phyloP scores from a whole-genome alignment of 2,113 vertebrate species.

The Varanus salvator region DNA sequence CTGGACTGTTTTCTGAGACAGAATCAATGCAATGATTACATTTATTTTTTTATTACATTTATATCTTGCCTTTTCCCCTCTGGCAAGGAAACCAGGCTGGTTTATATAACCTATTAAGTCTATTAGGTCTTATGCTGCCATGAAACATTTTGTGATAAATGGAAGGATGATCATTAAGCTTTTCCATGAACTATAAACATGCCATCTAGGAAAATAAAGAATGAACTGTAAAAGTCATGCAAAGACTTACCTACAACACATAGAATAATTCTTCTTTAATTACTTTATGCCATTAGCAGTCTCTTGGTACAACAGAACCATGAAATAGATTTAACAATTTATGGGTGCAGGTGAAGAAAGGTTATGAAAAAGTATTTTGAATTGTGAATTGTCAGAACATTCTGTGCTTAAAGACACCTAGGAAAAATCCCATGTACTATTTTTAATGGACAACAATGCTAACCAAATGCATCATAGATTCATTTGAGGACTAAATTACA shows the following conservation, averaged over 20 bases:
- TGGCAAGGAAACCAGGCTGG: no score
- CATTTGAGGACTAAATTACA: background rate
- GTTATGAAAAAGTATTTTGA: slow-evolving; percentile 10
- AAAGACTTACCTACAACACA: background rate
- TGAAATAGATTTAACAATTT: slow-evolving; percentile 25
- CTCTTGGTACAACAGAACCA: background rate
- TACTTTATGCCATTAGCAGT: slow-evolving; percentile 4
- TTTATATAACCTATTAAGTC: background rate
- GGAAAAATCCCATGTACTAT: slow-evolving; percentile 47
- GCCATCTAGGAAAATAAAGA: slow-evolving; percentile 2
- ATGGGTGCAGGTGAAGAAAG: slow-evolving; percentile 29
- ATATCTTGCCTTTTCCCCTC: no score
- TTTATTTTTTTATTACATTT: no score
- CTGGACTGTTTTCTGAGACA: no score
- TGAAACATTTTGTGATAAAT: slow-evolving; percentile 17
- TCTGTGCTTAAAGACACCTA: slow-evolving; percentile 46
- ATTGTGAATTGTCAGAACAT: slow-evolving; percentile 28
- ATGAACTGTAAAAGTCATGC: background rate
- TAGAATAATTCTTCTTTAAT: slow-evolving; percentile 1
- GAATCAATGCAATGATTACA: no score
- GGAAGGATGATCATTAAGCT: background rate
- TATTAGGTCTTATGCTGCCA: background rate
- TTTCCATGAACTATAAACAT: background rate
- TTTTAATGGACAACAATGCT: background rate
- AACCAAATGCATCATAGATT: slow-evolving; percentile 50